A percentile compares a stretch with the other conserved stretches of the same genome.
Conservation (phyloP, 2,797 vertebrate genomes). For the Myotis vivesi region DNA sequence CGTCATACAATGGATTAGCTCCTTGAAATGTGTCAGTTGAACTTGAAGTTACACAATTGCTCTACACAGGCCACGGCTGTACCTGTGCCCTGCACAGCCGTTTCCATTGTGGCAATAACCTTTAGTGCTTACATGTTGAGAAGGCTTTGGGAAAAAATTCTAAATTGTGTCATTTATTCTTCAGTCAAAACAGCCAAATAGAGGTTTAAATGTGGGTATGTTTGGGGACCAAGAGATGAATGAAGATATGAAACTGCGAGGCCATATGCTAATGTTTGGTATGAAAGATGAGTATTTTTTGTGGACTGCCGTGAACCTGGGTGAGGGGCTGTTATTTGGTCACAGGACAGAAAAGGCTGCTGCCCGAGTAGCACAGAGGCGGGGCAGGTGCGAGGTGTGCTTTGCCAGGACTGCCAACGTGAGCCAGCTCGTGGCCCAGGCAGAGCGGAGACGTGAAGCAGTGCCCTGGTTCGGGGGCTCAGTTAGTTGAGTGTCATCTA, state of each 20-base stretch:
- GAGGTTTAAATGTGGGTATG: background rate
- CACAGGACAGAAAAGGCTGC: too few relatives aligned
- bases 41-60: constrained; percentile 68
- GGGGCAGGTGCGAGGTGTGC: too few relatives aligned
- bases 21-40: constrained; percentile 69
- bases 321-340: too few relatives aligned
- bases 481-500: background rate
- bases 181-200: background rate
- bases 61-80: background rate
- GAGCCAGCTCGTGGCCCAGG: too few relatives aligned
- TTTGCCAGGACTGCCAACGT: too few relatives aligned
- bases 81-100: background rate
- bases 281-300: too few relatives aligned
- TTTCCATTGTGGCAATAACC: background rate
- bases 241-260: too few relatives aligned
- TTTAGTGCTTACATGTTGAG: background rate
- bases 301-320: too few relatives aligned
- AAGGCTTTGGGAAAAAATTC: background rate
- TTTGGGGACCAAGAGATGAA: too few relatives aligned
- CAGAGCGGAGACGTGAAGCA: too few relatives aligned
- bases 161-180: background rate
- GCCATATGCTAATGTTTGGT: too few relatives aligned
- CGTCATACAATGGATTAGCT: constrained; percentile 68
- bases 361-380: too few relatives aligned
- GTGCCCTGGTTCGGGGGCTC: background rate